Evolutionary conservation across 1,140 invertebrate species (phyloP).

Genomic region (Orius laevigatus): DNA sequence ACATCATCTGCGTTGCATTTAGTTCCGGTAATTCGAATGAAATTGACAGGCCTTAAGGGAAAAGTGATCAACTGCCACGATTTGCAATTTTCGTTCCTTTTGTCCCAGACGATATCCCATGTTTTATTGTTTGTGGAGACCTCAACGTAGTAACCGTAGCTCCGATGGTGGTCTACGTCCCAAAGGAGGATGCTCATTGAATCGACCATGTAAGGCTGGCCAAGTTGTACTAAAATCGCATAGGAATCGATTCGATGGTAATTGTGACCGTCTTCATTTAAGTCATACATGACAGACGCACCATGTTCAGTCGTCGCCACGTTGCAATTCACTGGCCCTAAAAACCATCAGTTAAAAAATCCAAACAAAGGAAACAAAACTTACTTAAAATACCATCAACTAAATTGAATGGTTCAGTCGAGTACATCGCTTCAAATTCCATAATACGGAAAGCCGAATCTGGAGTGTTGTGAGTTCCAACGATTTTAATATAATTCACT

Average conservation of each 20-base stretch:
- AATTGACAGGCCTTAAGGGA: conserved; percentile 66
- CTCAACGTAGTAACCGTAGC: conserved; percentile 92
- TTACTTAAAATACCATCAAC: conserved; percentile 45
- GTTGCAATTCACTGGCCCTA: conserved; percentile 66
- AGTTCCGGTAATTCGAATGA: conserved; percentile 86
- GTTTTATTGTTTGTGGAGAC: conserved; percentile 81
- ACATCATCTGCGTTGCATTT: conserved; percentile 95
- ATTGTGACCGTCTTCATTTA: conserved; percentile 96
- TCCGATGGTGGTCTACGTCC: conserved; percentile 95
- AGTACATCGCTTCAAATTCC: conserved; percentile 77
- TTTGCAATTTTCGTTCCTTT: conserved; percentile 51
- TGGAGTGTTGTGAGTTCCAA: conserved; percentile 89
- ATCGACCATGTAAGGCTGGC: conserved; percentile 86
- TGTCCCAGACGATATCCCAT: conserved; percentile 75
- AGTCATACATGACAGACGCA: conserved; percentile 93
- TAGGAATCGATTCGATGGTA: conserved; percentile 96
- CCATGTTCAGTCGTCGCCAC: conserved; percentile 76
- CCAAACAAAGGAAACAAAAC: conserved; percentile 2
- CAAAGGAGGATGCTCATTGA: conserved; percentile 85
- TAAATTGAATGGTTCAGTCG: conserved; percentile 53
- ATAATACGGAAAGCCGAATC: conserved; percentile 93
- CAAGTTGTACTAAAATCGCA: conserved; percentile 83
- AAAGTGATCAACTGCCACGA: conserved; percentile 90
- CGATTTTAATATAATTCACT: conserved; percentile 74
- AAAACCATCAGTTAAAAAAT: conserved; percentile 25